Conservation (phyloP, 2,888 invertebrate genomes). For the Anagyrus pseudococci region DNA sequence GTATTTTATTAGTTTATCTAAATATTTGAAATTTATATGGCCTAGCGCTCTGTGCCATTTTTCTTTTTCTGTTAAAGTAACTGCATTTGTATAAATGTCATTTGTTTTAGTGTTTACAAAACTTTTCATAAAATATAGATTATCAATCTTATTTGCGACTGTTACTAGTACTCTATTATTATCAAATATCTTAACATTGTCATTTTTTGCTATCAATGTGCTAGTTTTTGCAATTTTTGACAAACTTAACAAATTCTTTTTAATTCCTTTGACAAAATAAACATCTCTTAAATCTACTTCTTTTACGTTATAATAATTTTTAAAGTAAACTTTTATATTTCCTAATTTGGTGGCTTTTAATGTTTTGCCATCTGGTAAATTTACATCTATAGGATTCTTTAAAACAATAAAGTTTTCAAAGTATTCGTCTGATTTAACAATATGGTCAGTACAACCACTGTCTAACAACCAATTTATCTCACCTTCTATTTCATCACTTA, state of each 20-base stretch:
- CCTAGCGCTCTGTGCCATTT: conserved; percentile 5
- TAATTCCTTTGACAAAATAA: not conserved
- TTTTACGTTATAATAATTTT: conserved; percentile 13
- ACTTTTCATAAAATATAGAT: conserved; percentile 9
- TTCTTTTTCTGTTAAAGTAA: not conserved
- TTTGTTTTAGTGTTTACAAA: not conserved
- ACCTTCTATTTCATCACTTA: conserved; percentile 5
- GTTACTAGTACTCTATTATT: not conserved
- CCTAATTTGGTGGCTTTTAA: conserved; percentile 36
- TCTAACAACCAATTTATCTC: conserved; percentile 36
- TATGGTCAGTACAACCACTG: conserved; percentile 39
- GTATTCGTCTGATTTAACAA: conserved; percentile 28
- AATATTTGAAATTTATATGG: not conserved
- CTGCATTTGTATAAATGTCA: conserved; percentile 4
- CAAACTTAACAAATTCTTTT: not conserved
- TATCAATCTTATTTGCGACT: not conserved
- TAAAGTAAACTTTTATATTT: conserved; percentile 12
- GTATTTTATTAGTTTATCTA: not conserved
- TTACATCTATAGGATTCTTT: conserved; percentile 36
- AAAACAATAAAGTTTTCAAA: conserved; percentile 29
- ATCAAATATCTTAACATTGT: not conserved
- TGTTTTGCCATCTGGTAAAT: conserved; percentile 30
- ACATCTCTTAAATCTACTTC: conserved; percentile 5
- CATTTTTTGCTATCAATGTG: not conserved
- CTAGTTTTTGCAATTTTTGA: not conserved